These are phyloP conservation scores for Drosophila greeni DNA, from an alignment of 2,888 invertebrate genomes.

Conservation along the genomic window DNA sequence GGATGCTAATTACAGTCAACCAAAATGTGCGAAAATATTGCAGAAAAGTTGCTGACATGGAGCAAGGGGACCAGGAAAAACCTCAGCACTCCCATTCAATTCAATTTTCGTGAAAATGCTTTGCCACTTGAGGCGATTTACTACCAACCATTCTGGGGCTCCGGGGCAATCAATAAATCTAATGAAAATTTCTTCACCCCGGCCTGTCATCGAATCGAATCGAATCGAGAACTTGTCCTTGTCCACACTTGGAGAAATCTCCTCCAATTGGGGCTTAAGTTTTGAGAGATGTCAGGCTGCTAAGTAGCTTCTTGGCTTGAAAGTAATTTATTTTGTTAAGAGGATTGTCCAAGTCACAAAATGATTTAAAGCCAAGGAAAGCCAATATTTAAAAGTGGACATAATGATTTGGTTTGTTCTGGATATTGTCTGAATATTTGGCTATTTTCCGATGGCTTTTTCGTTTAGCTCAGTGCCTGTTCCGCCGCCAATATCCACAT, in stretches of 20 bases:
- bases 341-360: background rate
- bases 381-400: background rate
- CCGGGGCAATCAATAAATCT: conserved; percentile 43
- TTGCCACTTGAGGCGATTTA: conserved; percentile 28
- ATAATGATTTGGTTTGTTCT: no score
- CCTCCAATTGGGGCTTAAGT: background rate
- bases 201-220: conserved; percentile 23
- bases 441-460: background rate
- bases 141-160: conserved; percentile 1
- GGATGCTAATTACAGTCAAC: conserved; percentile 62
- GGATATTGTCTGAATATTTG: background rate
- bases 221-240: background rate
- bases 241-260: conserved; percentile 18
- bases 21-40: conserved; percentile 25
- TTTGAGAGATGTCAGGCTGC: background rate
- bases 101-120: conserved; percentile 26
- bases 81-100: conserved; percentile 9
- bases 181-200: conserved; percentile 39
- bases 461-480: background rate
- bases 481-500: background rate
- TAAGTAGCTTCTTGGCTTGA: background rate
- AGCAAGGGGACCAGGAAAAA: background rate
- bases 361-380: background rate
- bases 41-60: conserved; percentile 13
- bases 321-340: conserved; percentile 24